Base-by-base conservation (phyloP, 2,113 vertebrate species). In the Centropus bengalensis region DNA sequence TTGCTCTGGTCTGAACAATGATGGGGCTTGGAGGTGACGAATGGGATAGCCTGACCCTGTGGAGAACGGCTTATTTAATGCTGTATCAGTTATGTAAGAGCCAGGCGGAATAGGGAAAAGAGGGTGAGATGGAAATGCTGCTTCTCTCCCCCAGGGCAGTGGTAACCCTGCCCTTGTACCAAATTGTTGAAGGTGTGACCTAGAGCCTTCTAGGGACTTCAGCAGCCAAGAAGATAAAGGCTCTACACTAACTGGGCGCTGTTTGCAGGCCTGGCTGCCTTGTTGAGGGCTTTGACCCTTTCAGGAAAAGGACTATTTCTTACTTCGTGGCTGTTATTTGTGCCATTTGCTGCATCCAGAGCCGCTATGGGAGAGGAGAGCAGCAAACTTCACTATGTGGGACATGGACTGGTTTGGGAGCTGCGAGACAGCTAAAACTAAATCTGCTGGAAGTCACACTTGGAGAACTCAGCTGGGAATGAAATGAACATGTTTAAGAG, bases 281-380 rank as follows among this genome's bases (percentile, higher is more conserved):
- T 8, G 24, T 5, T 10, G 40, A 58, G 69, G 47, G 64, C 1
- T 69, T 21, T 21, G 70, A 8, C 16, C 44, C 74, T 44, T 15
- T 7, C 14, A 32, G 86, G 62, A n/a, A 8, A 32, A 82, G 28
- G 38, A 20, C 1, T 27, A 2, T 7, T 16, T 66, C 63, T 18
- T 22, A 0, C 15, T 33, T 71, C 36, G 0, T 0, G 47, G 44
- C 62, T 45, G 27, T 3, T 3, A 0, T 18, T 27, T 38, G 76
- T 89, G 69, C 74, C 21, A 0, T 38, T 52, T 3, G 0, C 10
- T 15, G 54, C 3, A 5, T 38, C 58, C 1, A 1, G 56, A 66
- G 55, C 38, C 9, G 28, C 1, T 6, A 42, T 32, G 71, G 63
- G 49, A 91, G 68, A 44, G 80, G 44, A 81, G 51, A 81, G 12